Evolutionary conservation across 2,797 vertebrate genomes (phyloP), one percentile per base, ranked within the genome.

Genomic region (Lindbergichthys nudifrons): DNA sequence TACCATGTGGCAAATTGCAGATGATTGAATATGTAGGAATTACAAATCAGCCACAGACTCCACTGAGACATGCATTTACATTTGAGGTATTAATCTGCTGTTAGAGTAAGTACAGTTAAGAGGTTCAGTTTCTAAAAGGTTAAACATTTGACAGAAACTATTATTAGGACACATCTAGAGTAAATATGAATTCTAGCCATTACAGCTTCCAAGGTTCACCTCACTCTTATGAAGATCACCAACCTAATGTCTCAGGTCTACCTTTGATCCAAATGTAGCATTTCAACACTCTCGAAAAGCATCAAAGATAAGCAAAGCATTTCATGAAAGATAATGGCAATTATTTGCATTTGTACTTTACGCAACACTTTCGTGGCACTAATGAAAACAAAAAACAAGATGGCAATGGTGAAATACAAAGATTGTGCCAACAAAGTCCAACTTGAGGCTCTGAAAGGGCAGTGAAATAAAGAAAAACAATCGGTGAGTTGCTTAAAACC

Each of bases 1-100:
- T 85, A 87, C 75, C 62, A 81, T 19, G 42, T 32, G 62, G 75
- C 65, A 83, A 85, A 89, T 82, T 86, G 69, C 75, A 21, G 74
- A 82, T 88, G 86, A 91, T 85, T 89, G 84, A 91, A 88, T 70
- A 79, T 85, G 78, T 75, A 58, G 70, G 65, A 57, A 69, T 73
- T 10, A 56, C 63, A 81, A 85, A 81, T 79, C 67, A 69, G 79
- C 62, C 52, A 30, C 14, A 57, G 23, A 23, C 36, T 53, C 46
- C 11, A 19, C 46, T 16, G 10, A 18, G 1, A 50, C n/a, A 46
- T 10, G 52, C 23, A 45, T 56, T 60, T 9, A 64, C 47, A 47
- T 73, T 53, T 21, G 1, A 48, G 18, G 5, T 36, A 53, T 53
- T 16, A 19, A 70, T 18, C 18, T 23, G 14, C 26, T 43, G 14